Evolutionary conservation across 2,797 vertebrate genomes (phyloP), one percentile per base, ranked within the genome.

Genomic region (Holocentrus rufus): DNA sequence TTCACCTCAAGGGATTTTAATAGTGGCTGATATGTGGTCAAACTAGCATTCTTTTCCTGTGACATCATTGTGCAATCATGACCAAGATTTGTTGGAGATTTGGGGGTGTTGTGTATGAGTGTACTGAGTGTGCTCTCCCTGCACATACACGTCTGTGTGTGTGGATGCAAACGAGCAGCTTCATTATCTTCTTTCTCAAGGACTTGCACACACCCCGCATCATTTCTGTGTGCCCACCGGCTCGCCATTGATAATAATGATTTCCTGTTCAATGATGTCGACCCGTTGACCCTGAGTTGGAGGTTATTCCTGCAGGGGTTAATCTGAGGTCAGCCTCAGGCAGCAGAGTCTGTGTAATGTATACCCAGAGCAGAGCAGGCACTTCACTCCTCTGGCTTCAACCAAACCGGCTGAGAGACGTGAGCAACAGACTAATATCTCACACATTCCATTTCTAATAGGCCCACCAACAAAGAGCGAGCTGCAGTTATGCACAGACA

Each of bases 401-500:
- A 46, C 36, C 72, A 36, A 67, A 68, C n/a, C 27, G 71, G 54
- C 65, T 61, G 69, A 81, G 76, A 87, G 83, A 85, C 77, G 74
- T 80, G 78, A 85, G 83, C 77, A 77, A 79, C 74, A 69, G 46
- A 66, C 80, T 76, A 74, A 90, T 85, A 85, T 87, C 72, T 85
- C 74, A 85, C 77, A 81, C 88, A 90, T 92, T 90, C 83, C 88
- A 77, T 73, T 36, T 79, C 65, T 81, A 88, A 87, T 73, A 85
- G 85, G 85, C 86, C 90, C 88, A 91, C 88, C 89, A 84, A 91
- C 84, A 85, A 83, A 81, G 88, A 84, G 64, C 56, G 76, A 80
- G 72, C 76, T 79, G 80, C 71, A 76, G 78, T 60, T 77, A 64
- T 79, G 76, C 55, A 69, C 82, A 83, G 78, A 84, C 89, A 91